These are phyloP conservation scores for Hylia prasina DNA, from an alignment of 2,113 vertebrate species.

Conservation along the genomic window DNA sequence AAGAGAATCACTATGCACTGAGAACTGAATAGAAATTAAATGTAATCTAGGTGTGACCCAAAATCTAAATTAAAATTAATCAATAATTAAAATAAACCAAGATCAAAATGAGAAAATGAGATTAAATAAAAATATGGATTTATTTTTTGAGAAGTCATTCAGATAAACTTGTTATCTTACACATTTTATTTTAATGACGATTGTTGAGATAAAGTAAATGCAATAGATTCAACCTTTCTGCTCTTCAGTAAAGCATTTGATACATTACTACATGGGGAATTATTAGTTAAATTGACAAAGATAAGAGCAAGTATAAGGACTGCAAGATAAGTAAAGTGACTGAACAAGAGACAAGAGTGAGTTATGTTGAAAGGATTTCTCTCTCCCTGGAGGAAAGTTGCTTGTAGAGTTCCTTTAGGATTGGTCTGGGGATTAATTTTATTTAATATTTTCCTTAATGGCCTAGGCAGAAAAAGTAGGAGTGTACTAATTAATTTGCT, in stretches of 20 bases:
- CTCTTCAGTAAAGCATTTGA: neutral
- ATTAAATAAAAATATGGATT: neutral
- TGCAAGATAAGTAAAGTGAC: conserved; percentile 31
- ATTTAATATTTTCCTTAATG: conserved; percentile 69
- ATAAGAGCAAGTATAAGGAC: conserved; percentile 16
- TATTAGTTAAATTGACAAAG: conserved; percentile 55
- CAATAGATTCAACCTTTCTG: neutral
- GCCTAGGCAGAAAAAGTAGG: conserved; percentile 62
- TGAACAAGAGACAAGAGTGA: neutral
- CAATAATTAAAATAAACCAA: neutral
- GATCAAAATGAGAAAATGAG: neutral
- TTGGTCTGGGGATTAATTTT: conserved; percentile 68
- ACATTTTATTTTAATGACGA: neutral
- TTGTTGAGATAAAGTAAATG: neutral
- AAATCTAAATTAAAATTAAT: neutral
- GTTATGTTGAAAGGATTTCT: conserved; percentile 45
- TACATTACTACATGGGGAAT: conserved; percentile 23
- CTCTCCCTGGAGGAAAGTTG: conserved; percentile 38
- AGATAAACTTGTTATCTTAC: neutral
- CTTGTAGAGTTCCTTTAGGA: conserved; percentile 60
- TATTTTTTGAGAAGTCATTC: neutral
- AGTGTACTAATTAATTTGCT: conserved; percentile 68
- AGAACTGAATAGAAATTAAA: conserved; percentile 1
- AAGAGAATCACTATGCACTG: neutral
- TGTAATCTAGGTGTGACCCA: neutral